These are phyloP conservation scores for Drosophila cognata DNA, from an alignment of 2,888 invertebrate species.

Conservation along the genomic window DNA sequence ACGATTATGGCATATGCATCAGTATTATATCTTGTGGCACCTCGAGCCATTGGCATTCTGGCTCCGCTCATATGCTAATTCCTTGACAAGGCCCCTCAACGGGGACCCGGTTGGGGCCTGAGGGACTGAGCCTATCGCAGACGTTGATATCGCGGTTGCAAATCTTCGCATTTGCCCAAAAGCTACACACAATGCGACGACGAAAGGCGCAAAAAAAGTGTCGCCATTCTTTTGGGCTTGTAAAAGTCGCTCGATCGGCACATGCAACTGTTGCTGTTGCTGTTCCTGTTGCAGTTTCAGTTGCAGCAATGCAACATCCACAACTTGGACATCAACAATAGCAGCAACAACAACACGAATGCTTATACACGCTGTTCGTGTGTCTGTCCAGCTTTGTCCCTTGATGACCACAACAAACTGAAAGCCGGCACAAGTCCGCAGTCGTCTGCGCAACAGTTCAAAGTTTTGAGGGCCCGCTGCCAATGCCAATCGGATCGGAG, in stretches of 20 bases:
- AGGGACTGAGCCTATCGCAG: slow-evolving; percentile 62
- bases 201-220: slow-evolving; percentile 68
- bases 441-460: slow-evolving; percentile 81
- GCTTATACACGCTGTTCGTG: slow-evolving; percentile 49
- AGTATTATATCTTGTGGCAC: slow-evolving; percentile 2
- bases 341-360: slow-evolving; percentile 55
- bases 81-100: slow-evolving; percentile 18
- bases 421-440: slow-evolving; percentile 83
- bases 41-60: neutral
- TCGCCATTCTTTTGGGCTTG: slow-evolving; percentile 68
- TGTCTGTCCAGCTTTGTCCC: slow-evolving; percentile 51
- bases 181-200: slow-evolving; percentile 56
- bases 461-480: slow-evolving; percentile 82
- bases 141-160: slow-evolving; percentile 23
- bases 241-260: slow-evolving; percentile 55
- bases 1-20: neutral
- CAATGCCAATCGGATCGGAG: slow-evolving; percentile 68
- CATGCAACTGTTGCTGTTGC: slow-evolving; percentile 54
- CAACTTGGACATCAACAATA: slow-evolving; percentile 12
- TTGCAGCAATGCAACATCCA: slow-evolving; percentile 22
- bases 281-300: slow-evolving; percentile 36
- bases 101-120: neutral
- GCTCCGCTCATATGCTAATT: slow-evolving; percentile 51
- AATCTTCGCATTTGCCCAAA: slow-evolving; percentile 49
- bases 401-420: slow-evolving; percentile 78